Base-by-base conservation (phyloP, 2,888 invertebrate genomes). In the Apomyelois bistriatella region DNA sequence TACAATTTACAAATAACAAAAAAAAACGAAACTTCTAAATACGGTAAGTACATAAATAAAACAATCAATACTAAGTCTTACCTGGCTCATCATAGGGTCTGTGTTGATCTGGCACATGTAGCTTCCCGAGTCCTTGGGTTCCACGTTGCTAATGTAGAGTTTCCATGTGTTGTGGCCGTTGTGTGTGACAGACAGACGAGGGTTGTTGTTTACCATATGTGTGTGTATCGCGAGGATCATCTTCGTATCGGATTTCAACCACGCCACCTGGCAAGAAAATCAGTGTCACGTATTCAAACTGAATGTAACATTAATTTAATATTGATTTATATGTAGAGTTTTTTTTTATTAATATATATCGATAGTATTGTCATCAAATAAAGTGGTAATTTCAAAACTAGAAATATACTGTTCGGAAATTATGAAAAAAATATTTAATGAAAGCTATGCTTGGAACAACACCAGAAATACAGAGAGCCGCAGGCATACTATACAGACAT, bases 51-150 rank as follows among this genome's bases (percentile, higher is more conserved):
- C 22, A 50, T 22, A 35, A 8, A 40, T 16, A 43, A 12, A 36
- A 28, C 16, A 43, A 42, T 38, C 38, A 22, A 41, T 15, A 48
- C 8, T 36, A 48, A 12, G 13, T 64, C 91, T 88, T 87, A 96
- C 96, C 93, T 95, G 95, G 79, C 95, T 95, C 80, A 94, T 93
- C 96, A 96, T 96, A 41, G 96, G 97, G 76, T 96, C 95, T 32
- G 97, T 97, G 85, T 97, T 97, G 72, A 97, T 94, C 89, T 97
- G 97, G 85, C 97, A 97, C 97, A 97, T 97, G 88, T 98, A 98
- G 47, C 95, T 95, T 64, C 98, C 97, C 32, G 95, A 96, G 84
- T 98, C 98, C 77, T 95, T 95, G 72, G 95, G 94, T 86, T 96
- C 96, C 61, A 97, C 96, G 77, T 95, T 95, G 69, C 93, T 93